Evolutionary conservation across 1,140 invertebrate species (phyloP), one percentile per base, ranked within the genome.

Genomic region (Pectinophora gossypiella): DNA sequence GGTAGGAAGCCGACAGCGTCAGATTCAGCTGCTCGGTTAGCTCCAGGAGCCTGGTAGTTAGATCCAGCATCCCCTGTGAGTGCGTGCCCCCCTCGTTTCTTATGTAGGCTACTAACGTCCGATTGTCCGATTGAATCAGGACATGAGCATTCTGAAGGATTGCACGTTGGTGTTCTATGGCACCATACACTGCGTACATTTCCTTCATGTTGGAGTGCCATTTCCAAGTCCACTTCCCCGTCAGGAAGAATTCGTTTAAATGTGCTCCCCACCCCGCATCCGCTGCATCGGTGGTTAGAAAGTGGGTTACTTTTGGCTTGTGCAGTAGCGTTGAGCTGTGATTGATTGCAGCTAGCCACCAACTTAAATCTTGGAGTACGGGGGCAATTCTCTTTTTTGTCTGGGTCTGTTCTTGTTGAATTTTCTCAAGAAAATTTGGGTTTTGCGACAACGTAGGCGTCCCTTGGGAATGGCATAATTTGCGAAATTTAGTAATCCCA

Each of bases 1-100:
- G 53, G 36, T 78, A 59, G n/a, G 59, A 32, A 20, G 68, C 58
- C 7, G 47, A 65, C 12, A 72, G 20, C 0, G 57, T 53, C 16
- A 79, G 68, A 1, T n/a, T 32, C 2, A 12, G 27, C n/a, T 32
- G 9, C n/a, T 32, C 9, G 7, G 16, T 10, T 9, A 40, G 13
- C 2, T 40, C 12, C 6, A 40, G 16, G 7, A 40, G n/a, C 13
- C 7, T 10, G 7, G 7, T 13, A 7, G 38, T 40, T 19, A 40
- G 38, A 6, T 15, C 7, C 38, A 40, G n/a, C 16, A 40, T 10
- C 10, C 1, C 10, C 7, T 7, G 3, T 3, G 38, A 40, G n/a
- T 15, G n/a, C 18, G 38, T 40, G 13, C 38, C 38, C 1, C 38
- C 38, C 16, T 40, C 38, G 38, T 40, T 40, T 15, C 15, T 15